Conservation (phyloP, 2,888 invertebrate species). For the Phaonia tiefii region DNA sequence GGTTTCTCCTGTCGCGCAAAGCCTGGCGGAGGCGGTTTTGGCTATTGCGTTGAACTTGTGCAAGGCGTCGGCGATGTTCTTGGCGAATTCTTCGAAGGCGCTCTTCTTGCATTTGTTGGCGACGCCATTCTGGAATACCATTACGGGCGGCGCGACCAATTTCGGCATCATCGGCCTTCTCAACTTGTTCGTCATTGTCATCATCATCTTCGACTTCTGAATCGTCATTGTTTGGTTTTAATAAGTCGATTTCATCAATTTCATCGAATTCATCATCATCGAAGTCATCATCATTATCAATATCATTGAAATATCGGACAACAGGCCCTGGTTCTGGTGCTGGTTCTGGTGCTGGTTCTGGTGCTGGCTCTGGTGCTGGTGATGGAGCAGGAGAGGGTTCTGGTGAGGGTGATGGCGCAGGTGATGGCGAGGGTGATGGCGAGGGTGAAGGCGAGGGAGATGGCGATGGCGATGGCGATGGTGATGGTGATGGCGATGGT, state of each 20-base stretch:
- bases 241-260: not conserved
- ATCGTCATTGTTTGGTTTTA: not conserved
- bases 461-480: not conserved
- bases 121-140: too few species aligned
- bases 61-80: too few species aligned
- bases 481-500: too few species aligned
- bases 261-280: not conserved
- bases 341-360: conserved; percentile 24
- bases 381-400: not conserved
- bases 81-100: too few species aligned
- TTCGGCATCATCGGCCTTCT: conserved; percentile 10
- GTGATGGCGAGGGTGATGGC: not conserved
- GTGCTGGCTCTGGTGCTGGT: not conserved
- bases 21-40: conserved; percentile 23
- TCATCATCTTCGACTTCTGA: conserved; percentile 4
- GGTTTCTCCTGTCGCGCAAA: conserved; percentile 14
- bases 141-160: too few species aligned
- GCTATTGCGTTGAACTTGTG: too few species aligned
- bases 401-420: not conserved
- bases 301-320: not conserved
- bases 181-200: too few species aligned
- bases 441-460: not conserved
- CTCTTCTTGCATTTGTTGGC: too few species aligned
- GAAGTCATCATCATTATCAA: not conserved
- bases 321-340: not conserved